Evolutionary conservation across 2,113 vertebrate species (phyloP).

Genomic region (Sphyrna mokarran): DNA sequence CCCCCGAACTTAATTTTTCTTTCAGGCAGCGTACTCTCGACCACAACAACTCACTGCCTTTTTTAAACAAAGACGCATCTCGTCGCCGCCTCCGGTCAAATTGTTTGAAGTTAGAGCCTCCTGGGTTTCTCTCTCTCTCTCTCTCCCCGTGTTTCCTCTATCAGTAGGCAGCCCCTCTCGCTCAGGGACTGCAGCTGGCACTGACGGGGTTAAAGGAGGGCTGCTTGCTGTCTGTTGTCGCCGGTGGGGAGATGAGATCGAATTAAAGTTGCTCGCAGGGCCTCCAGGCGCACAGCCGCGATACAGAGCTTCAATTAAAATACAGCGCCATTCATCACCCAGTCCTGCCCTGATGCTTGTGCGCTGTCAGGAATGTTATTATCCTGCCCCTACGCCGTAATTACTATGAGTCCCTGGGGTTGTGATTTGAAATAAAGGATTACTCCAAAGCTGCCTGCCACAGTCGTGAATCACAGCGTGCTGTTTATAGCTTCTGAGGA

Average conservation of each 20-base stretch:
- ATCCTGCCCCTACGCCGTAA: neutral
- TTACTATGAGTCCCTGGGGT: neutral
- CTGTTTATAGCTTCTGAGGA: neutral
- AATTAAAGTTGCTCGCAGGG: neutral
- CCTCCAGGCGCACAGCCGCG: neutral
- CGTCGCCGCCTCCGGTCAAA: too few relatives aligned
- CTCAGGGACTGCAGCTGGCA: neutral
- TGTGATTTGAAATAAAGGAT: neutral
- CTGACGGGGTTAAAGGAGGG: neutral
- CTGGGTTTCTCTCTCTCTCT: too few relatives aligned
- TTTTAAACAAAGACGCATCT: too few relatives aligned
- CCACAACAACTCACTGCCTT: too few relatives aligned
- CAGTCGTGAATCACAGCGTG: neutral
- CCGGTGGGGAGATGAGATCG: neutral
- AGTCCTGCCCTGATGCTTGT: neutral
- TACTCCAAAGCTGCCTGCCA: neutral
- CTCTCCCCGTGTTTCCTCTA: too few relatives aligned
- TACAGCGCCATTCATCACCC: constrained; percentile 1
- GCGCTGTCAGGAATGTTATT: neutral
- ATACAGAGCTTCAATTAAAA: neutral
- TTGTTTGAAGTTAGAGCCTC: too few relatives aligned
- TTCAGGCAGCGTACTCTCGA: too few relatives aligned
- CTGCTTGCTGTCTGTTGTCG: neutral
- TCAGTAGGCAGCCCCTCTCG: neutral
- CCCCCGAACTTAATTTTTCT: too few relatives aligned